Evolutionary conservation across 2,113 vertebrate genomes (phyloP).

Genomic region (Sphyrna mokarran): DNA sequence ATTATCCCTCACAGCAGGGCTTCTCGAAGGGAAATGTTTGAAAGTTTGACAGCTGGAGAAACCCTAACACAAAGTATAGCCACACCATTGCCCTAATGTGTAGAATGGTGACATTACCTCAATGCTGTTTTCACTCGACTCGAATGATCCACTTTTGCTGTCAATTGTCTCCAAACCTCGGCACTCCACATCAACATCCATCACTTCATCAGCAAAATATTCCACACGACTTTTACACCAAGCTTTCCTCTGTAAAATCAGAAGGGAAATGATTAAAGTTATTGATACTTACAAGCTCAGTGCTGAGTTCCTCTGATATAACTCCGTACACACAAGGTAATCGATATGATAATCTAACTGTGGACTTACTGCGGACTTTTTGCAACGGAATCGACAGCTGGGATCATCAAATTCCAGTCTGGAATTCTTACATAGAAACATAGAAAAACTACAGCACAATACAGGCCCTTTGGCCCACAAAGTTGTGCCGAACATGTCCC

Average conservation of each 20-base stretch:
- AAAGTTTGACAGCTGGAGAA: neutral
- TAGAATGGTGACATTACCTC: neutral
- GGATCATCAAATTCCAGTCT: slow-evolving; percentile 20
- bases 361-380: neutral
- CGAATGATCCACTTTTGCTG: neutral
- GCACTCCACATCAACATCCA: neutral
- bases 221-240: neutral
- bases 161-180: neutral
- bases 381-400: neutral
- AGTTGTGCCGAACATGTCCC: too few species aligned
- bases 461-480: too few species aligned
- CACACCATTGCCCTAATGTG: neutral
- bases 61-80: neutral
- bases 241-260: neutral
- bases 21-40: neutral
- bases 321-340: neutral
- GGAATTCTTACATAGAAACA: neutral
- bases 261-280: neutral
- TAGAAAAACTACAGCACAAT: too few species aligned
- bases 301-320: neutral
- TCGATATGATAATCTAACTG: neutral
- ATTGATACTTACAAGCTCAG: neutral
- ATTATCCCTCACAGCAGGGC: neutral
- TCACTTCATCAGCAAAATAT: neutral
- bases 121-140: slow-evolving; percentile 19